Base-by-base conservation (phyloP, 2,888 invertebrate species). In the Hermaeophaga mercurialis region DNA sequence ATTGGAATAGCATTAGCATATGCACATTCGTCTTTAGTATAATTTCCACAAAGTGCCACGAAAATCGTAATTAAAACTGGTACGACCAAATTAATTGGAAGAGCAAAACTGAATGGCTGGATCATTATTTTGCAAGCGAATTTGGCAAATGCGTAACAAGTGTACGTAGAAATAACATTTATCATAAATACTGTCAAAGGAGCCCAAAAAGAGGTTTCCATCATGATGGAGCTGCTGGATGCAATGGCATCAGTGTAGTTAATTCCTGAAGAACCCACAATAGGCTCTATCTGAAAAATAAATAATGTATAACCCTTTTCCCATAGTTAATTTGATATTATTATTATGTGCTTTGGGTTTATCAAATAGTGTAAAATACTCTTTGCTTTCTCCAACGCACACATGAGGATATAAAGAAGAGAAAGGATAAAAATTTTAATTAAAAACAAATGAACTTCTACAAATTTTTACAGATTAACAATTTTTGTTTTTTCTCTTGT, bases 81-180 rank as follows among this genome's bases (percentile, higher is more conserved):
- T 0, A 90, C 87, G 0, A 88, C 84, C 8, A 96, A 79, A 68
- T 83, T 87, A 33, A 94, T 78, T 0, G 96, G 93, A 59, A 95
- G 83, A 0, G 95, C 90, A 69, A 90, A 94, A 66, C 94, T 90
- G 73, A 93, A 88, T 49, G 86, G 85, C 75, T 96, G 95, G 73
- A 96, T 94, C 73, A 90, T 85, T 61, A 94, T 89, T 80, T 91
- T 91, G 79, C 92, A 93, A 0, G 93, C 89, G 65, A 92, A 91
- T 79, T 92, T 94, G 3, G 86, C 83, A 60, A 84, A 83, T 14
- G 80, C 80, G 69, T 85, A 89, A 65, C 85, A 85, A 7, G 89
- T 63, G 68, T 90, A 87, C 1, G 89, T 85, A 0, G 86, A 75
- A 0, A 78, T 61, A 1, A 88, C 80, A 75, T 93, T 91, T 22